Conservation (phyloP, 2,888 invertebrate species). For the Scaptomyza polygonia region DNA sequence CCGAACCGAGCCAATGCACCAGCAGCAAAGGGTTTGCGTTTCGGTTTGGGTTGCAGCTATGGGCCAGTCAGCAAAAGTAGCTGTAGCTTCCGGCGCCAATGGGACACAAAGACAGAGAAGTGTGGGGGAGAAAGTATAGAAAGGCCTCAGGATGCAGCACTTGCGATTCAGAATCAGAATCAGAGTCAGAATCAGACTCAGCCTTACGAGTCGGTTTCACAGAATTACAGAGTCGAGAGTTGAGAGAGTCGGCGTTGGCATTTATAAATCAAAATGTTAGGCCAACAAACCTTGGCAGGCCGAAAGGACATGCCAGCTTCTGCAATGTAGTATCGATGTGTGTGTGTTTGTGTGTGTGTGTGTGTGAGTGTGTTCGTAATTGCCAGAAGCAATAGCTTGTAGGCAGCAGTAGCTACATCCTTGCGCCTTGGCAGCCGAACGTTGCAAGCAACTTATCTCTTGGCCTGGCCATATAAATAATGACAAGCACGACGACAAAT, state of each 20-base stretch:
- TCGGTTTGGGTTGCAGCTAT: neutral
- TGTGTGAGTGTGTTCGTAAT: constrained; percentile 57
- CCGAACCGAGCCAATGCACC: too few relatives aligned
- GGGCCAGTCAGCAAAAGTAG: constrained; percentile 73
- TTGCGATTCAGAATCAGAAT: constrained; percentile 14
- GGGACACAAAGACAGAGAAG: neutral
- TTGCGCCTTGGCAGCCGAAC: constrained; percentile 46
- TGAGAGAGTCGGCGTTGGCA: constrained; percentile 63
- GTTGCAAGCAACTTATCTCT: constrained; percentile 76
- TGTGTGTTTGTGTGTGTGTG: constrained; percentile 30
- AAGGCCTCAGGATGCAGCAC: constrained; percentile 21
- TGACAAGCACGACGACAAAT: constrained; percentile 82
- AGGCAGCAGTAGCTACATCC: constrained; percentile 32
- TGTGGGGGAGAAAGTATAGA: neutral
- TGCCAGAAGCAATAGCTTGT: constrained; percentile 60
- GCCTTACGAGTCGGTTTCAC: constrained; percentile 1
- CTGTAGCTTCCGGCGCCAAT: constrained; percentile 60
- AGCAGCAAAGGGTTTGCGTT: neutral
- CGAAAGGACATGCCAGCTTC: constrained; percentile 55
- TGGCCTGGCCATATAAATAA: constrained; percentile 80
- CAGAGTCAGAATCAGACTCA: constrained; percentile 8
- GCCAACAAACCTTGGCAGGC: constrained; percentile 73
- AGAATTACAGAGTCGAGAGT: neutral
- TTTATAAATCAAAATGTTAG: constrained; percentile 82
- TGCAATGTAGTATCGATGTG: constrained; percentile 40